Evolutionary conservation across 2,888 invertebrate species (phyloP).

Genomic region (Rhabditophanes sp.): DNA sequence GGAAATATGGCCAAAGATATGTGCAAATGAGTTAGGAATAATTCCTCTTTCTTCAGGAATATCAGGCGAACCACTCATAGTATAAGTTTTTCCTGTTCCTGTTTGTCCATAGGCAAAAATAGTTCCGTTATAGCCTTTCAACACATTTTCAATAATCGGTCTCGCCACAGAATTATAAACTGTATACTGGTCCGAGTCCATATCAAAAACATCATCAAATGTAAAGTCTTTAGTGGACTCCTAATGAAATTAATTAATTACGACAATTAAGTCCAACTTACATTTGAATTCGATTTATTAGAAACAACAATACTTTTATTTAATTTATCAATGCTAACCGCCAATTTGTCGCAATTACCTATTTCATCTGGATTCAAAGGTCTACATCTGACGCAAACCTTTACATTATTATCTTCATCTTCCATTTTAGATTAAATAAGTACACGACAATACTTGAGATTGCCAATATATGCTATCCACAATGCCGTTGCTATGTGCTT

Average conservation of each 20-base stretch:
- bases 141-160: conserved; percentile 85
- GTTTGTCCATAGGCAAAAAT: conserved; percentile 56
- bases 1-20: conserved; percentile 91
- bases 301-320: conserved; percentile 13
- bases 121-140: conserved; percentile 78
- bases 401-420: conserved; percentile 63
- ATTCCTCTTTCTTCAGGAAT: conserved; percentile 80
- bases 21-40: conserved; percentile 95
- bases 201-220: conserved; percentile 83
- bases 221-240: conserved; percentile 66
- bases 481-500: too few relatives aligned
- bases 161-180: conserved; percentile 87
- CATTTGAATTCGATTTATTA: conserved; percentile 7
- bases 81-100: conserved; percentile 95
- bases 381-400: conserved; percentile 81
- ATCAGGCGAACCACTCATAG: conserved; percentile 80
- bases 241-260: conserved; percentile 15
- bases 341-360: conserved; percentile 57
- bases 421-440: too few relatives aligned
- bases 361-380: conserved; percentile 75
- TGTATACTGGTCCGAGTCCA: conserved; percentile 64
- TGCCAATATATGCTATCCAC: too few relatives aligned
- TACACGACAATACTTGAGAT: too few relatives aligned
- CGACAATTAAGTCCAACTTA: not conserved
- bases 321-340: conserved; percentile 54